A percentile compares a stretch with the other conserved stretches of the same genome.
Evolutionary conservation across 2,888 invertebrate species (phyloP).

Genomic region (Torymus auratus): DNA sequence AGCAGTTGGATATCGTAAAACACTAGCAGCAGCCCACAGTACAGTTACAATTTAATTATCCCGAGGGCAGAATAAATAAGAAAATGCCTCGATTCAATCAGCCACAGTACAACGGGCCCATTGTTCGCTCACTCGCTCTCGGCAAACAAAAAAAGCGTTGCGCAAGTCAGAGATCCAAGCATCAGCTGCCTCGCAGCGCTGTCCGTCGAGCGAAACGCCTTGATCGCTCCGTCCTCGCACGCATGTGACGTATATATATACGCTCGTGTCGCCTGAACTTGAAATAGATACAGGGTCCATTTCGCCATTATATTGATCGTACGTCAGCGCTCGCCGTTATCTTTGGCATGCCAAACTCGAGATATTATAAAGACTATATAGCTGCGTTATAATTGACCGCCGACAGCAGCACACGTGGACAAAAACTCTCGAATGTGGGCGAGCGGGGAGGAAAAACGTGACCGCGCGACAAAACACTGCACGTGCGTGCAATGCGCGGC

Average conservation of each 20-base stretch:
- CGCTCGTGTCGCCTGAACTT: conserved; percentile 27
- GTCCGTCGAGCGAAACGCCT: conserved; percentile 29
- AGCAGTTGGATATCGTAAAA: too few relatives aligned
- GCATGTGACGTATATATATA: conserved; percentile 18
- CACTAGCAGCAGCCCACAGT: too few relatives aligned
- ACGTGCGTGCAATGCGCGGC: conserved; percentile 23
- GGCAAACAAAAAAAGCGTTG: not conserved
- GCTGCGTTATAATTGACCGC: conserved; percentile 27
- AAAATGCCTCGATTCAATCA: conserved; percentile 38
- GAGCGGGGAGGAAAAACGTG: conserved; percentile 43
- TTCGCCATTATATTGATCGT: conserved; percentile 9
- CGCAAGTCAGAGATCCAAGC: conserved; percentile 10
- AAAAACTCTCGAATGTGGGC: conserved; percentile 11
- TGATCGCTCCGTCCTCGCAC: conserved; percentile 33
- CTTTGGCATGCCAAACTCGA: conserved; percentile 20
- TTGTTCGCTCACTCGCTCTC: conserved; percentile 31
- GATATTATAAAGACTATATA: conserved; percentile 8
- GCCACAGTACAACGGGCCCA: conserved; percentile 12
- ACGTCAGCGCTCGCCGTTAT: conserved; percentile 9
- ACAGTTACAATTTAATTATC: not conserved
- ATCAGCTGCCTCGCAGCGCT: conserved; percentile 5
- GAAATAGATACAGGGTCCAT: conserved; percentile 50
- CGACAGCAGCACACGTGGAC: not conserved
- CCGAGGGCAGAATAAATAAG: conserved; percentile 23
- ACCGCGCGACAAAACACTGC: conserved; percentile 51